These are phyloP conservation scores for Rousettus leschenaultii DNA, from an alignment of 2,113 vertebrate species.

Conservation along the genomic window DNA sequence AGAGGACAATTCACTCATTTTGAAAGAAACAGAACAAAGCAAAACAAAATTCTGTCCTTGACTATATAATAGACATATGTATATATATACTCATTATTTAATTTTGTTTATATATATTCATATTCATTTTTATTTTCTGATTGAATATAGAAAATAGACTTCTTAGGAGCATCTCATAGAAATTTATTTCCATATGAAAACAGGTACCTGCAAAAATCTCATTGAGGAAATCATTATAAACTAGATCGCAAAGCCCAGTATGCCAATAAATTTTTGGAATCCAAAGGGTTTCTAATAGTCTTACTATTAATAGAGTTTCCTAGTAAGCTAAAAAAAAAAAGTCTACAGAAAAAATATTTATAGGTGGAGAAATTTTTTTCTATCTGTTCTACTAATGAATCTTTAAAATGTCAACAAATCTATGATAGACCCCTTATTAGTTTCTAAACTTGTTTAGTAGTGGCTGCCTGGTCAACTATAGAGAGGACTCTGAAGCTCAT, in stretches of 20 bases:
- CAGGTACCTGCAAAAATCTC: neutral
- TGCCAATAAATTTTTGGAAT: neutral
- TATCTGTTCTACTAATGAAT: neutral
- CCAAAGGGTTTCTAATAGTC: neutral
- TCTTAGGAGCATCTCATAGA: neutral
- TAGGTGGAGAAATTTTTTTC: neutral
- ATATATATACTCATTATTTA: neutral
- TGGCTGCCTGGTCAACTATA: neutral
- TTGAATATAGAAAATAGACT: neutral
- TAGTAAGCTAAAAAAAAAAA: neutral
- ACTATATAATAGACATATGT: neutral
- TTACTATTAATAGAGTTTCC: neutral
- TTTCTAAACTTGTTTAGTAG: neutral
- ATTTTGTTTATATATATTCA: neutral
- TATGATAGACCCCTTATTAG: neutral
- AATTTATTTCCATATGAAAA: neutral
- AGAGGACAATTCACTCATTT: neutral
- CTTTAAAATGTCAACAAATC: constrained; percentile 32
- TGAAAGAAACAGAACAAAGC: neutral
- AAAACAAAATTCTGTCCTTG: neutral
- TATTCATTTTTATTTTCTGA: neutral
- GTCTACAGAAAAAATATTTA: constrained; percentile 6
- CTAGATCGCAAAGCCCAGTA: neutral
- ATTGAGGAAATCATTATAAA: neutral
- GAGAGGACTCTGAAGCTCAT: neutral